phyloP scores from a whole-genome alignment of 2,888 invertebrate genomes.

The Leucozona laternaria region DNA sequence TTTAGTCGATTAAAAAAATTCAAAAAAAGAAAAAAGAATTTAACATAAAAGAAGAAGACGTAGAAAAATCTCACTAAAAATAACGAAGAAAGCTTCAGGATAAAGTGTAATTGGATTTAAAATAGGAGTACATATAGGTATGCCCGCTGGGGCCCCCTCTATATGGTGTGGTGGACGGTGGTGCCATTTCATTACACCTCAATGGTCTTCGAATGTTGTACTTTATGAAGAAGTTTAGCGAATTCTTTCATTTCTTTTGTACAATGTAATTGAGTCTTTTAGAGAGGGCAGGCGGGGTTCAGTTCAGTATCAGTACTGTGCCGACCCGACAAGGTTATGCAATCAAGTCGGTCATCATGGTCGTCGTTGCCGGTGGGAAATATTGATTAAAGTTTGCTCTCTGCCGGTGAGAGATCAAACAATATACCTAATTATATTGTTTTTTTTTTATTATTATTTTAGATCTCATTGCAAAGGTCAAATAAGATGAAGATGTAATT shows the following conservation, averaged over 20 bases:
- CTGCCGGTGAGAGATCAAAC: background rate
- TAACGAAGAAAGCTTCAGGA: constrained; percentile 48
- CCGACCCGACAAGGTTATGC: constrained; percentile 9
- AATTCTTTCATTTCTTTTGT: constrained; percentile 32
- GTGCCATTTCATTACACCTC: constrained; percentile 22
- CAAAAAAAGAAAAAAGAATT: background rate
- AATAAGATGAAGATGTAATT: constrained; percentile 4
- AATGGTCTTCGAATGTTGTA: constrained; percentile 1
- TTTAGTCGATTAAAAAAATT: constrained; percentile 48
- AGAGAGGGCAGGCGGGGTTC: background rate
- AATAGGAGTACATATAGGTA: constrained; percentile 15
- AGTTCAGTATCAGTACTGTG: background rate
- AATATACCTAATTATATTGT: constrained; percentile 5
- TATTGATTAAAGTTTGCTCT: constrained; percentile 29
- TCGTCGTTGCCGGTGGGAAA: background rate
- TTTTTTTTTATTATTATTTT: constrained; percentile 11
- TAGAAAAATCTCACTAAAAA: constrained; percentile 46
- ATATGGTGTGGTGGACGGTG: too few species aligned
- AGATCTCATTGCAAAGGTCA: constrained; percentile 6
- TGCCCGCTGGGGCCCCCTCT: background rate
- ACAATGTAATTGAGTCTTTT: constrained; percentile 11
- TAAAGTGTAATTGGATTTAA: constrained; percentile 65
- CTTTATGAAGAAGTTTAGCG: constrained; percentile 1
- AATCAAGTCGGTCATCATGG: background rate
- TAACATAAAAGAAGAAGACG: constrained; percentile 36